A percentile compares a stretch with the other conserved stretches of the same genome.
Evolutionary conservation across 2,888 invertebrate species (phyloP).

Genomic region (Corythucha ciliata): DNA sequence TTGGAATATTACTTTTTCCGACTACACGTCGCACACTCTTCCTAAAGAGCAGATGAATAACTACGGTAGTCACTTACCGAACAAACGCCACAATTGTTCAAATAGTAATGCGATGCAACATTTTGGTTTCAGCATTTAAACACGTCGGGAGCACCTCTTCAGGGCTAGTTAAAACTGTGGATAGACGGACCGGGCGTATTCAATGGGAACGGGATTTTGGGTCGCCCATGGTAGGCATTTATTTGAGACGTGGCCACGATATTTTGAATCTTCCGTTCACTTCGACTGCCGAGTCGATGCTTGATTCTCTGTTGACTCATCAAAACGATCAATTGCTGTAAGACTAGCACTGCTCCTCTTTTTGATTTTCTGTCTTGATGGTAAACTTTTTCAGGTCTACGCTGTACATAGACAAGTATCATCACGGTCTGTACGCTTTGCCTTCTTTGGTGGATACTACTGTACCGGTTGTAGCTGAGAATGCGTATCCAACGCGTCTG

Average conservation of each 20-base stretch:
- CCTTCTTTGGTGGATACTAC: constrained; percentile 81
- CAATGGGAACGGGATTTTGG: constrained; percentile 80
- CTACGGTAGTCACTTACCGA: constrained; percentile 58
- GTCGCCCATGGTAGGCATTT: constrained; percentile 86
- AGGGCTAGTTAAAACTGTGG: constrained; percentile 75
- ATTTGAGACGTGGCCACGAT: constrained; percentile 64
- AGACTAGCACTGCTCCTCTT: constrained; percentile 10
- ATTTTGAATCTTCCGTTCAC: constrained; percentile 79
- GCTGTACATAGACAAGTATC: constrained; percentile 82
- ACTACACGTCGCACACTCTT: constrained; percentile 81
- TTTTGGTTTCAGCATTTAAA: constrained; percentile 55
- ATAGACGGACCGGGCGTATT: constrained; percentile 66
- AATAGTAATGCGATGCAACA: not conserved
- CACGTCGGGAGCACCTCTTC: constrained; percentile 86
- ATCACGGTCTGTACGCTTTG: constrained; percentile 80
- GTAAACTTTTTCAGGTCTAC: constrained; percentile 63
- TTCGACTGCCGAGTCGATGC: constrained; percentile 76
- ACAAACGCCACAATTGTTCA: not conserved
- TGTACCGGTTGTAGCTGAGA: constrained; percentile 19
- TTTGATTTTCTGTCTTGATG: not conserved
- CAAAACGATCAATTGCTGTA: constrained; percentile 37
- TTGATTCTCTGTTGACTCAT: constrained; percentile 47
- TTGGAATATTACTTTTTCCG: constrained; percentile 96
- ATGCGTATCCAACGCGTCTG: constrained; percentile 54
- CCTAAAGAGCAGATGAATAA: constrained; percentile 64